Evolutionary conservation across 2,113 vertebrate species (phyloP), one percentile per base, ranked within the genome.

Genomic region (Serilophus lunatus): DNA sequence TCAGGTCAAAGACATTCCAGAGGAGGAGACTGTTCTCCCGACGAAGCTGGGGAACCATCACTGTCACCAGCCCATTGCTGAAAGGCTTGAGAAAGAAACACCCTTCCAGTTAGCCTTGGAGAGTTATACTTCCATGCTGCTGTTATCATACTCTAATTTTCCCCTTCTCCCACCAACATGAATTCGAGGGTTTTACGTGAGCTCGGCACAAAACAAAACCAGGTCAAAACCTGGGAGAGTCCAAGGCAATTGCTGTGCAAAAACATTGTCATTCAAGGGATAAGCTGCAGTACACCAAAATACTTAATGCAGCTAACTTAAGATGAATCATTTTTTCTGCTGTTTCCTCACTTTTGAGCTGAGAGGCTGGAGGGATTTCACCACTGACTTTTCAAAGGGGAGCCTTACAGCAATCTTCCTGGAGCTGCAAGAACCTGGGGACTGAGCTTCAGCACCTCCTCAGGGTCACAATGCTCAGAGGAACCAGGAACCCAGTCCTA

Each of bases 41-140:
- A 24, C 99, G 98, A 42, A 99, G 98, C 80, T 99, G 99, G 33
- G 99, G 99, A 53, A 99, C 99, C 99, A 99, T 99, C 82, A 99
- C 99, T 0, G 99, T 99, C 91, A 99, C 99, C 96, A 99, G 96
- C 6, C 99, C 99, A 4, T 98, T 99, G 92, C 98, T 99, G 97
- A 99, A 99, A 26, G 99, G 99, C 99, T 99, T 88, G 12, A 6
- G 7, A 79, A 12, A 77, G 29, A 88, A 83, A 89, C 35, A 75
- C 8, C 45, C 22, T 57, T 79, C 42, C 25, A 19, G 76, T 97
- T 71, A 95, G 15, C 63, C 31, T 31, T 20, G 26, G 20, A 65
- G 25, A 85, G 19, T 51, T 80, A 42, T 3, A 19, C 4, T 80
- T 25, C 45, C 50, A 22, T 9, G 17, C 45, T 76, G 49, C 28